Conservation (phyloP, 2,797 vertebrate species). For the Acridotheres tristis region DNA sequence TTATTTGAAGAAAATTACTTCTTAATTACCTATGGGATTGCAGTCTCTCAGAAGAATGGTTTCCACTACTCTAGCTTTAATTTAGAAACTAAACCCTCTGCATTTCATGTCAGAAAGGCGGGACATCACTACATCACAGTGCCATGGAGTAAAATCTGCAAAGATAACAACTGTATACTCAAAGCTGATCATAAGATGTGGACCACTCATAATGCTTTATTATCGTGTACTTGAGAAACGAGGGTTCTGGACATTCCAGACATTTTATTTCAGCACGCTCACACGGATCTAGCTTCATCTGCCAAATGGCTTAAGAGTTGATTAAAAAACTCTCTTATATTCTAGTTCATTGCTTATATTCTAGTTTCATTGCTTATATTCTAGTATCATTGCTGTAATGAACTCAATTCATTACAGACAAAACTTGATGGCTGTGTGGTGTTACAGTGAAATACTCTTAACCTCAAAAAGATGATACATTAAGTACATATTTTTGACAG, state of each 20-base stretch:
- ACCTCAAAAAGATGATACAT: background rate
- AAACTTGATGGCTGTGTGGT: background rate
- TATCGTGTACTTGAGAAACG: background rate
- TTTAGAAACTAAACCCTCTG: background rate
- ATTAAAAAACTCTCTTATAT: background rate
- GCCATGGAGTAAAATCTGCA: background rate
- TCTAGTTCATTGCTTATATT: background rate
- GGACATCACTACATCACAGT: background rate
- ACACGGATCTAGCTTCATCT: background rate
- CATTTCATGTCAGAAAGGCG: background rate
- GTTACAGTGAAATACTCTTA: background rate
- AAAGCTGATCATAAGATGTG: background rate
- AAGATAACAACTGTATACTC: background rate
- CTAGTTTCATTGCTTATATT: no score
- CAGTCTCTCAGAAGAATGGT: background rate
- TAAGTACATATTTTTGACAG: background rate
- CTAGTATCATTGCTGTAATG: no score
- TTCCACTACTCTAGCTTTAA: background rate
- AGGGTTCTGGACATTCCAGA: background rate
- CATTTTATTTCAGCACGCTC: background rate
- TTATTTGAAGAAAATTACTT: conserved; percentile 11
- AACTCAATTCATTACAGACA: background rate
- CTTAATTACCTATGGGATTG: background rate
- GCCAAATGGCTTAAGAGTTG: background rate
- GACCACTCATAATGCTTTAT: background rate